Conservation (phyloP, 2,113 vertebrate genomes). For the Paradoxurus hermaphroditus region DNA sequence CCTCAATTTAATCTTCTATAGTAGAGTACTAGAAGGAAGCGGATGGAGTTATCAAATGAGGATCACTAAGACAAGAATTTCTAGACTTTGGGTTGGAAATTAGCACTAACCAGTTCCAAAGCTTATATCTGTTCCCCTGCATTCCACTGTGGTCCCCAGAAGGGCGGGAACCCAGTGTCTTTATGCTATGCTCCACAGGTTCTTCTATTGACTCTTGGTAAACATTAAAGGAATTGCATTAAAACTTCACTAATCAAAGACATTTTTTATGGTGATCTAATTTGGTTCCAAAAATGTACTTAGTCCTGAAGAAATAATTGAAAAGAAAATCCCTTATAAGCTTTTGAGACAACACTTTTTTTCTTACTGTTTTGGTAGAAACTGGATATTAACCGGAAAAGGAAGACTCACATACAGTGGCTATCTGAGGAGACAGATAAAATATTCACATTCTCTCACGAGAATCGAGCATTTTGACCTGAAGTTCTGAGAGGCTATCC, state of each 20-base stretch:
- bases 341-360: neutral
- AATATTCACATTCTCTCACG: neutral
- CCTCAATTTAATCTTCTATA: neutral
- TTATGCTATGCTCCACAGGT: neutral
- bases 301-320: neutral
- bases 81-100: neutral
- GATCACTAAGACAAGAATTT: neutral
- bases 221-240: neutral
- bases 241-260: neutral
- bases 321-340: neutral
- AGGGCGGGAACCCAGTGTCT: neutral
- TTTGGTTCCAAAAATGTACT: neutral
- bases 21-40: neutral
- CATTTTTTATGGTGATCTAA: neutral
- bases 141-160: neutral
- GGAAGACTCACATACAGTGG: neutral
- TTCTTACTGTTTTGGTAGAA: neutral
- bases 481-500: neutral
- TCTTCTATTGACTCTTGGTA: neutral
- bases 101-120: neutral
- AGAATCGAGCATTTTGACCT: neutral
- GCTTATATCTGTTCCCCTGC: neutral
- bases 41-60: neutral
- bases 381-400: neutral
- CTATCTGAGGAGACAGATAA: neutral